Evolutionary conservation across 2,888 invertebrate species (phyloP), one percentile per base, ranked within the genome.

Genomic region (Apotomis turbidana): DNA sequence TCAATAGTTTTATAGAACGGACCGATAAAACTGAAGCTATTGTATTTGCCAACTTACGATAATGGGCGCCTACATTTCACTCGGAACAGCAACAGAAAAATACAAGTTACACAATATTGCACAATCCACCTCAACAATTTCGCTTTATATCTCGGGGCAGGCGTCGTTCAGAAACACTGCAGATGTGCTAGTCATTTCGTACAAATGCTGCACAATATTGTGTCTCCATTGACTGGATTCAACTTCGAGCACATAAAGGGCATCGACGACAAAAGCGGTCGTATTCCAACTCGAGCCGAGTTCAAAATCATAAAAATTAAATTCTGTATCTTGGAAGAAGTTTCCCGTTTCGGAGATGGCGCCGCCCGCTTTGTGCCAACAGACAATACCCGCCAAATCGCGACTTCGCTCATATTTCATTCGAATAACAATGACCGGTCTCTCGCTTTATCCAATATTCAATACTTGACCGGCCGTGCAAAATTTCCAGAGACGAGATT

Each of bases 381-480:
- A 87, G 83, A 91, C 90, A 90, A 90, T 88, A 79, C 83, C 78
- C 76, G 73, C 78, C 82, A 79, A 85, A 85, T 81, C 84, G 83
- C 85, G 82, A 84, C 85, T 85, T 85, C 82, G 84, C 86, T 87
- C 88, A 89, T 90, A 89, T 90, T 90, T 90, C 87, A 87, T 87
- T 82, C 83, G 78, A 84, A 86, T 84, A 86, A 90, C 87, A 90
- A 89, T 87, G 87, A 85, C 84, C 84, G 78, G 78, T 85, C 83
- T 85, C 86, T 85, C 82, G 79, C 85, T 87, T 86, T 85, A 87
- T 85, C 85, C 84, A 83, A 85, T 86, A 85, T 87, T 85, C 83
- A 83, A 85, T 85, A 84, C 79, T 77, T 76, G 81, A 84, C 84
- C 81, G 80, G 80, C 83, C 82, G 82, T 83, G 81, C 81, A 57